These are phyloP conservation scores for Pteronura brasiliensis DNA, from an alignment of 2,113 vertebrate genomes.

Conservation along the genomic window DNA sequence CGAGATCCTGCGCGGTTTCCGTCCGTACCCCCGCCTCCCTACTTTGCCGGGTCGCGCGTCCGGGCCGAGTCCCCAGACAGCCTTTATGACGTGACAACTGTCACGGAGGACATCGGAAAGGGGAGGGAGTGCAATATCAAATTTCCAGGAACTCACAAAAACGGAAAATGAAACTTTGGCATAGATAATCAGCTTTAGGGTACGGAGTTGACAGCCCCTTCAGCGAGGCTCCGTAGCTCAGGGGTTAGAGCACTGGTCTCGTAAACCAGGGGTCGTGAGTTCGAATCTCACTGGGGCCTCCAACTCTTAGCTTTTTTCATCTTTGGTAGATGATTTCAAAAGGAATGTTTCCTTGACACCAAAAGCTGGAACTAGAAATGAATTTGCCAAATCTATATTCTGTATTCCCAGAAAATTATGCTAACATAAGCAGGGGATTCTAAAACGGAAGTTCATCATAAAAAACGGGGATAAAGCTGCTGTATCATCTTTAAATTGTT, in stretches of 20 bases:
- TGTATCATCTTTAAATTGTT: background rate
- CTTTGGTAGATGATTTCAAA: rapidly evolving
- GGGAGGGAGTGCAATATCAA: no score
- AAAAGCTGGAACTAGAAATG: background rate
- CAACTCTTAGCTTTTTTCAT: rapidly evolving
- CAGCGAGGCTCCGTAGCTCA: background rate
- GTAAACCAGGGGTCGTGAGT: slow-evolving; percentile 32
- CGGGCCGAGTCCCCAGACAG: background rate
- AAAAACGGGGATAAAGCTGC: background rate
- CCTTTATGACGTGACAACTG: background rate
- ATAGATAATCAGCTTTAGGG: background rate
- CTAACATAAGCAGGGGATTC: background rate
- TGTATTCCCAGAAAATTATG: background rate
- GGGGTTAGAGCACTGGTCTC: slow-evolving; percentile 37
- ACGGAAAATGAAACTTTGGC: background rate
- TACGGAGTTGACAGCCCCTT: rapidly evolving
- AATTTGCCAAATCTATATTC: background rate
- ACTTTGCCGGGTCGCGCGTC: background rate
- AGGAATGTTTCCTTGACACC: background rate
- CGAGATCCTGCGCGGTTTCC: background rate
- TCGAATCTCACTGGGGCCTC: slow-evolving; percentile 6
- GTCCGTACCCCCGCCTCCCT: background rate
- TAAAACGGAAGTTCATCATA: background rate
- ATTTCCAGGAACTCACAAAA: background rate
- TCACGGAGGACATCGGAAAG: background rate